phyloP scores from a whole-genome alignment of 2,113 vertebrate species.

The Rhineura floridana region DNA sequence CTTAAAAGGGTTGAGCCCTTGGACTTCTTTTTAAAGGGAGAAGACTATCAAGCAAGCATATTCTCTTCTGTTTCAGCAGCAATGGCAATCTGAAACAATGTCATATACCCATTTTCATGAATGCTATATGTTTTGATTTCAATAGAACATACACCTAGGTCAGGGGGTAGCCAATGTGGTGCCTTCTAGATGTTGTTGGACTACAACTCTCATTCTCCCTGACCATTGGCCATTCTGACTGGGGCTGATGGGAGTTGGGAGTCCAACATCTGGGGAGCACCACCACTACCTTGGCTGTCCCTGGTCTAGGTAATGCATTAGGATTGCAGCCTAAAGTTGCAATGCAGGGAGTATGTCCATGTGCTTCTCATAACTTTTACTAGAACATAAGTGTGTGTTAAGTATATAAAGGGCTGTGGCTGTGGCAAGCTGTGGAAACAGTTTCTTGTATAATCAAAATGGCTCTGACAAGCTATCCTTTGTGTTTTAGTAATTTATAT shows the following conservation, averaged over 20 bases:
- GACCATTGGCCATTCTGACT: too few relatives aligned
- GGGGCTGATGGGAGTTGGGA: too few relatives aligned
- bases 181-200: too few relatives aligned
- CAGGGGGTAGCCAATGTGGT: background rate
- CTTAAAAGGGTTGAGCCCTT: too few relatives aligned
- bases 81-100: background rate
- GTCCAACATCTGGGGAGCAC: too few relatives aligned
- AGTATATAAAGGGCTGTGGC: background rate
- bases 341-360: background rate
- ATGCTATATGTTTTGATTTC: background rate
- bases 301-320: background rate
- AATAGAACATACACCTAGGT: background rate
- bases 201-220: too few relatives aligned
- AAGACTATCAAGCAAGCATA: background rate
- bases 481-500: constrained; percentile 19
- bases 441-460: background rate
- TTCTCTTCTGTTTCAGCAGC: background rate
- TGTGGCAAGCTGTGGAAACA: background rate
- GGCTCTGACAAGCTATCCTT: background rate
- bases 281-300: too few relatives aligned
- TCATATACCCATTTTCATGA: background rate
- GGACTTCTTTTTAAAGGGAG: background rate
- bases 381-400: background rate
- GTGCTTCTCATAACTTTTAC: background rate
- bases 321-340: background rate